Base-by-base conservation (phyloP, 2,113 vertebrate species). In the Penelope pileata region DNA sequence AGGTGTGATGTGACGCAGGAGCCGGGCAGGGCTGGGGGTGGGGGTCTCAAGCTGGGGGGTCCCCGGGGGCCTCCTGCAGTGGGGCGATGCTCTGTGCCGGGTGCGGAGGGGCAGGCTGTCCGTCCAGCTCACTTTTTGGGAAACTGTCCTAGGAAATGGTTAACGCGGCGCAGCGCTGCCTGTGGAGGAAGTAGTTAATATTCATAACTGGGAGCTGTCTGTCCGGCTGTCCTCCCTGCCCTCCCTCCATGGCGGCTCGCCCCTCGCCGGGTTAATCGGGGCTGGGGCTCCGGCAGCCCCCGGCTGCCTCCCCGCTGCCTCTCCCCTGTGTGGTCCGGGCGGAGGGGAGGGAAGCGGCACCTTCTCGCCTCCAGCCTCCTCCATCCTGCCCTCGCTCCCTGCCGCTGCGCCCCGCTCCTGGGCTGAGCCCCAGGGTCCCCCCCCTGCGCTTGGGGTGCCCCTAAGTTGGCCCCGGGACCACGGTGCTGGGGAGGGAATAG, bases 131-230 rank as follows among this genome's bases (percentile, higher is more conserved):
- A 26, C 24, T 50, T 34, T 29, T 9, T 16, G 47, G 18, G 17
- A 51, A 38, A 6, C 34, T 34, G 26, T 27, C 47, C 88, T 88
- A 96, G 88, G 96, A 96, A 96, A 96, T 40, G 60, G 96, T 96
- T 96, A 96, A 96, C 3, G 27, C 8, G 15, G 75, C 14, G 26
- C 68, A 90, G 90, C 79, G 13, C 48, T 95, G 94, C 90, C 83
- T 62, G 85, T 76, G 85, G 93, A 96, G 96, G 96, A 96, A 95
- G 96, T 95, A 94, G 95, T 96, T 96, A 96, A 94, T 96, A 96
- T 96, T 96, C 96, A 96, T 94, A 88, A 86, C 92, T 69, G 40
- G 88, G 85, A 96, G 83, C 90, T 90, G 90, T 68, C 88, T 88
- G 82, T 83, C 93, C 72, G 66, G 56, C 82, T 93, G 84, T 59